Base-by-base conservation (phyloP, 2,888 invertebrate genomes). In the Chrysina gloriosa region DNA sequence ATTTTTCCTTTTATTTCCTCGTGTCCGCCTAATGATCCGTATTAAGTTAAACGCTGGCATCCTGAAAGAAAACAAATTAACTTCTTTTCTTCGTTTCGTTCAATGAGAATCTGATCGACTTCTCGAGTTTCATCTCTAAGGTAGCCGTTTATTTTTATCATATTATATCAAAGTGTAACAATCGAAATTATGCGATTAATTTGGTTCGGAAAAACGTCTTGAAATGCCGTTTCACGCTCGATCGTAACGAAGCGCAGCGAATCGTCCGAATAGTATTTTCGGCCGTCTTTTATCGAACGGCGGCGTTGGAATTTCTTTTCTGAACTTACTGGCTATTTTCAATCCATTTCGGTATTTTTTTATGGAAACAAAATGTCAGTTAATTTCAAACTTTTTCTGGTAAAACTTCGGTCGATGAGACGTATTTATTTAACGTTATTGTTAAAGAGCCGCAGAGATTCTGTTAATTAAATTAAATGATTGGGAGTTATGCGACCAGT, bases 161-260 rank as follows among this genome's bases (percentile, higher is more conserved):
- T 56, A 21, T 16, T 56, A 39, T 23, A 56, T 36, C n/a, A n/a
- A 23, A 23, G 19, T 9, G 47, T 21, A 47, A 23, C 21, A 7
- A 19, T 36, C 9, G 36, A 11, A 56, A 56, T 39, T 39, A 56
- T 39, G 56, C 39, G 39, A 56, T 21, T 56, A 56, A 56, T 56
- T 56, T 36, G 36, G 23, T 56, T 36, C 16, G 23, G 23, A 23
- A 21, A 23, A 56, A 39, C 21, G 23, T 14, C 2, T 47, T 47
- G n/a, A 9, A 39, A 56, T 11, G 19, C 23, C 19, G 2, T 56
- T 36, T 56, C 27, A 56, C 31, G 36, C 56, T 56, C 23, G 25
- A 7, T n/a, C 36, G 25, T 56, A 56, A 29, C 39, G 39, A 39
- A 56, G 11, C 36, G 36, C 25, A 23, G 39, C 25, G 11, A 23